phyloP scores from a whole-genome alignment of 2,888 invertebrate genomes.

The Drosophila niveifrons region DNA sequence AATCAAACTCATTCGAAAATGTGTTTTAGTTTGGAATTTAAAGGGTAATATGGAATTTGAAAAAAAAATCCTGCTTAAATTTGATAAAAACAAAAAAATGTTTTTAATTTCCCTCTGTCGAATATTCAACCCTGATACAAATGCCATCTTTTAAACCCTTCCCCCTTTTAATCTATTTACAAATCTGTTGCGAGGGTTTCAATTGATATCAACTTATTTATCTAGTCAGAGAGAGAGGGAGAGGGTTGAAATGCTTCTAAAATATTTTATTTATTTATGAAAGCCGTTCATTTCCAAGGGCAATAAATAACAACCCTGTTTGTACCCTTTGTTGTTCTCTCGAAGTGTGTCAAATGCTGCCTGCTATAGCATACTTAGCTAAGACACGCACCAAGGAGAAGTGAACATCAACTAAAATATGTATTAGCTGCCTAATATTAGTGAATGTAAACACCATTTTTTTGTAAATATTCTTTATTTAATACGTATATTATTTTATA shows the following conservation, averaged over 20 bases:
- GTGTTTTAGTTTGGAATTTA: not conserved
- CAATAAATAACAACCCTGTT: not conserved
- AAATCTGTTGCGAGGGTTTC: not conserved
- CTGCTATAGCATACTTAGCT: constrained; percentile 21
- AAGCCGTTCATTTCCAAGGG: not conserved
- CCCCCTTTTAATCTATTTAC: not conserved
- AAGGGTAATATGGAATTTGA: too few species aligned
- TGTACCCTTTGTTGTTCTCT: not conserved
- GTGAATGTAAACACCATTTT: not conserved
- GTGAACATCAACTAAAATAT: not conserved
- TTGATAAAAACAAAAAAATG: too few species aligned
- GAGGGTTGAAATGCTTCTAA: not conserved
- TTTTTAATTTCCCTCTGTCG: not conserved
- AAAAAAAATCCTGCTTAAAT: too few species aligned
- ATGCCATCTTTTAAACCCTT: not conserved
- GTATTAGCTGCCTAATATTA: too few species aligned
- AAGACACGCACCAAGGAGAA: constrained; percentile 11
- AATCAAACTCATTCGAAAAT: constrained; percentile 5
- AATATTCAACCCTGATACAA: not conserved
- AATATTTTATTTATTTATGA: not conserved
- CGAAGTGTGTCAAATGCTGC: constrained; percentile 8
- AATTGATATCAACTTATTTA: not conserved
- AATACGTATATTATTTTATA: constrained; percentile 23
- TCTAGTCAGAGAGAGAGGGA: not conserved
- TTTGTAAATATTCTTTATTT: constrained; percentile 19